Conservation (phyloP, 2,888 invertebrate genomes). For the Spilosoma lubricipeda region DNA sequence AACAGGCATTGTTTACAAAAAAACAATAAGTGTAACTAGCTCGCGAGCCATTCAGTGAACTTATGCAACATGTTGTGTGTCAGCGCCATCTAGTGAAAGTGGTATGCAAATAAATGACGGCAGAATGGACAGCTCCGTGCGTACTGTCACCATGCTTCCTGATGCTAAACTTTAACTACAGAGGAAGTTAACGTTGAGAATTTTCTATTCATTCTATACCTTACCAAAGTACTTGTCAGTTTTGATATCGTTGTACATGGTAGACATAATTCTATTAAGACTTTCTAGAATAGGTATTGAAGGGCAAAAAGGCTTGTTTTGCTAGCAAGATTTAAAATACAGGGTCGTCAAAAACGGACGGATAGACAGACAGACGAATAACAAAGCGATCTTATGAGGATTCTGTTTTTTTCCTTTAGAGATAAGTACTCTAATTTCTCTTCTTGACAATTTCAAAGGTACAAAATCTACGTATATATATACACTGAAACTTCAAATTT, state of each 20-base stretch:
- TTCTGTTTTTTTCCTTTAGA: too few species aligned
- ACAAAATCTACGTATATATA: background rate
- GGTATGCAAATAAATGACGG: constrained; percentile 71
- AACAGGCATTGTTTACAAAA: constrained; percentile 44
- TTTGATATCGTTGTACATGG: background rate
- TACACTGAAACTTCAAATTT: background rate
- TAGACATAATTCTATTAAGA: background rate
- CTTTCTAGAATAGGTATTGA: background rate
- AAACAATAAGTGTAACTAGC: constrained; percentile 46
- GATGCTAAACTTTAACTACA: constrained; percentile 64
- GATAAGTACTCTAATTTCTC: too few species aligned
- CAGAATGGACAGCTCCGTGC: constrained; percentile 61
- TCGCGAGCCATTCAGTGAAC: constrained; percentile 22
- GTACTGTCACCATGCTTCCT: constrained; percentile 66
- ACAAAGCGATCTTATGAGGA: too few species aligned
- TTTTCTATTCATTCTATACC: background rate
- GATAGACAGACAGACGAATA: too few species aligned
- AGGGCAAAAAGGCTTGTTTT: background rate
- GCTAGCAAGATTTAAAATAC: too few species aligned
- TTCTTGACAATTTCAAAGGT: too few species aligned
- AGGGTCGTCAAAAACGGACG: too few species aligned
- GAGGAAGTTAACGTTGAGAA: constrained; percentile 31
- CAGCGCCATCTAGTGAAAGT: constrained; percentile 79
- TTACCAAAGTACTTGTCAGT: background rate
- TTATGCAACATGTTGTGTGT: constrained; percentile 46